phyloP scores from a whole-genome alignment of 2,888 invertebrate genomes.

The Petrolisthes manimaculis region DNA sequence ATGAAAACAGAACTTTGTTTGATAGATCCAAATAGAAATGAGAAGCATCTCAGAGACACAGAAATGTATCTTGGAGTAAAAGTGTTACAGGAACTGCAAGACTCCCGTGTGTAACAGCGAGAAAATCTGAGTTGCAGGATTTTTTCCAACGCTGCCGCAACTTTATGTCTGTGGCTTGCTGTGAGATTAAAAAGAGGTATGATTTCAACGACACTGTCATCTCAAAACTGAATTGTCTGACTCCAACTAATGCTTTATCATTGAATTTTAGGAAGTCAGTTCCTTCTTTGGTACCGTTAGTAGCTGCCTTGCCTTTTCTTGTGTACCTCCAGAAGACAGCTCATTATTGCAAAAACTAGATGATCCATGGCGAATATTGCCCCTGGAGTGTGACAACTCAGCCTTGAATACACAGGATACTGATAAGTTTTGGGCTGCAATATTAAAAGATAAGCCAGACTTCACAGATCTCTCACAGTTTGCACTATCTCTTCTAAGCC shows the following conservation, averaged over 20 bases:
- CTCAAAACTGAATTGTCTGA: slow-evolving; percentile 19
- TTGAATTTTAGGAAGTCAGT: background rate
- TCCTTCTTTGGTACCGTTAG: slow-evolving; percentile 7
- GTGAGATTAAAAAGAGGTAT: slow-evolving; percentile 19
- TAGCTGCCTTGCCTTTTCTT: background rate
- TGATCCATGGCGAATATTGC: slow-evolving; percentile 13
- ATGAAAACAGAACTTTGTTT: too few relatives aligned
- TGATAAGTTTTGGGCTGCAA: slow-evolving; percentile 27
- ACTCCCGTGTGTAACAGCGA: background rate
- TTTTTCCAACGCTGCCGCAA: slow-evolving; percentile 1
- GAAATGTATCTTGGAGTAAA: slow-evolving; percentile 28
- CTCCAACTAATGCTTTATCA: slow-evolving; percentile 17
- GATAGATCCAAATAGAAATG: too few relatives aligned
- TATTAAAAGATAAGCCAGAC: slow-evolving; percentile 14
- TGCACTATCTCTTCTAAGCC: slow-evolving; percentile 2
- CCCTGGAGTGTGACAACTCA: slow-evolving; percentile 5
- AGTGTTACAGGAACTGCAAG: background rate
- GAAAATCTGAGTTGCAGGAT: background rate
- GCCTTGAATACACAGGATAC: background rate
- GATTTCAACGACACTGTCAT: slow-evolving; percentile 17
- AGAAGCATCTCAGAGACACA: slow-evolving; percentile 7
- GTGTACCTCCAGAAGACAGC: background rate
- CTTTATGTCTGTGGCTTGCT: slow-evolving; percentile 3
- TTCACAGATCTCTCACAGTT: background rate
- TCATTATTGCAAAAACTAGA: slow-evolving; percentile 17